These are phyloP conservation scores for Rhagium mordax DNA, from an alignment of 2,888 invertebrate species.

Conservation along the genomic window DNA sequence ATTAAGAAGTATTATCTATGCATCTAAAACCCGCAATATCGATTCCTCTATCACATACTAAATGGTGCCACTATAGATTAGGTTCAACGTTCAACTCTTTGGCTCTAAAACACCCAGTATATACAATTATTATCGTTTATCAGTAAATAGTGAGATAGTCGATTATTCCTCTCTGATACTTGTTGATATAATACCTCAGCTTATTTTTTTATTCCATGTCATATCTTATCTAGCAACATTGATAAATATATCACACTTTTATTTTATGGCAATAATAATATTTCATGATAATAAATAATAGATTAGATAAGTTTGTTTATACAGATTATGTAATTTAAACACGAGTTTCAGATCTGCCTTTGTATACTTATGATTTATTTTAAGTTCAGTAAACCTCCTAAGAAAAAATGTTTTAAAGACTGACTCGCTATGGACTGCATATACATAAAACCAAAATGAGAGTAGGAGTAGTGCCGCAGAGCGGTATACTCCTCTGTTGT, in stretches of 20 bases:
- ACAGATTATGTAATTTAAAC: slow-evolving; percentile 41
- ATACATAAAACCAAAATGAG: no score
- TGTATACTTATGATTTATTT: neutral
- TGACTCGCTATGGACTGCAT: no score
- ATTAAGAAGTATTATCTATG: neutral
- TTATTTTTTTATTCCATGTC: slow-evolving; percentile 29
- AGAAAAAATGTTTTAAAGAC: neutral
- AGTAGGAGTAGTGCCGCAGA: no score
- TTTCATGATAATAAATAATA: slow-evolving; percentile 38
- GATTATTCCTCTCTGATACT: slow-evolving; percentile 1
- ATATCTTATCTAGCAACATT: slow-evolving; percentile 41
- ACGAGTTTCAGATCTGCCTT: neutral
- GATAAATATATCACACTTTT: slow-evolving; percentile 39
- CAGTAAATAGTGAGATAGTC: slow-evolving; percentile 1
- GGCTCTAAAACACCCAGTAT: neutral
- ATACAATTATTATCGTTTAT: neutral
- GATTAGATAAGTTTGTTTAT: slow-evolving; percentile 44
- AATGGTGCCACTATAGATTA: neutral
- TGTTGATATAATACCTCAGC: slow-evolving; percentile 25
- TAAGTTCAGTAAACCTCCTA: neutral
- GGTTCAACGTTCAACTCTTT: neutral
- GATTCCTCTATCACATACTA: neutral
- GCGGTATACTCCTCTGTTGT: no score
- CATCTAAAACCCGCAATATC: neutral
- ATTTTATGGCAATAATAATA: slow-evolving; percentile 35